Evolutionary conservation across 2,113 vertebrate genomes (phyloP), one percentile per base, ranked within the genome.

Genomic region (Pygoscelis adeliae): DNA sequence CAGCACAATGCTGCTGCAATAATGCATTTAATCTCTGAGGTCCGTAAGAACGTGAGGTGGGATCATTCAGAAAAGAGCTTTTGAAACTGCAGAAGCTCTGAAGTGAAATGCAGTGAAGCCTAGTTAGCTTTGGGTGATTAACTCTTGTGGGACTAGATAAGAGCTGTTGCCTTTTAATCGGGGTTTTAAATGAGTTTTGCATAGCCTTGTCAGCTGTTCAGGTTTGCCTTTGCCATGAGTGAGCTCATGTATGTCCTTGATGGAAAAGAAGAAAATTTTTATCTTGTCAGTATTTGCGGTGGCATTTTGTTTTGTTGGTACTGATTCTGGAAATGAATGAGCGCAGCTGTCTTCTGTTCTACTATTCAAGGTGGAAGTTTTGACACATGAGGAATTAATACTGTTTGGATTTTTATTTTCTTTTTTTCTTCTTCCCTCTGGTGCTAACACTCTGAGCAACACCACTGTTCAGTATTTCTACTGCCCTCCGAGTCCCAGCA

Each of bases 11-110:
- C 76, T 89, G 42, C 23, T 36, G 23, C 58, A 23, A 8, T 32
- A 25, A 16, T 1, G 5, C 16, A 4, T 66, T 70, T 86, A 17
- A 66, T n/a, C 23, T 52, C 40, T 16, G 46, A 29, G 78, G 9
- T 58, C 5, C 2, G 1, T 21, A 26, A 56, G 62, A n/a, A 22
- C 0, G 0, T 11, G 6, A 55, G 55, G 17, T 74, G 61, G 22
- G 13, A 23, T 38, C 27, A 17, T 55, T 56, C 17, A 22, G 73
- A 40, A 70, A 34, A 17, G 62, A 83, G 30, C 63, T 25, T 89
- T 59, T 61, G 40, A 10, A 74, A 87, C 58, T 46, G 21, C 42
- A 62, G 56, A 8, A 90, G 36, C 46, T 91, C 34, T 59, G 61
- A 78, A 65, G 6, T 44, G 26, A 67, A 79, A 32, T 21, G 29